Evolutionary conservation across 1,140 invertebrate species (phyloP), one percentile per base, ranked within the genome.

Genomic region (Chelonus insularis): DNA sequence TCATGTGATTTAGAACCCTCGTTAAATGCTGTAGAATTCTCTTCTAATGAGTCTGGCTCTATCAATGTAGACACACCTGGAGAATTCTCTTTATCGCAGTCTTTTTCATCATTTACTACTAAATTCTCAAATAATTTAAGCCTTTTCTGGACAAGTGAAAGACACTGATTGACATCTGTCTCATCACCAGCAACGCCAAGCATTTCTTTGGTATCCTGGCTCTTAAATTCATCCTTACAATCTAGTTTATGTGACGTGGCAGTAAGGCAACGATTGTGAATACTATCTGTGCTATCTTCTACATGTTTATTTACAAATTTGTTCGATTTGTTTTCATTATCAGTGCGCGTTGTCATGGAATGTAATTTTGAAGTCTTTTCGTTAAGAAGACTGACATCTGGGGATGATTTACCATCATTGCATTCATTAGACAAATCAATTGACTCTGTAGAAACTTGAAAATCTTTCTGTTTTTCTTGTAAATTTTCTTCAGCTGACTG

Each of bases 191-290:
- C 48, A 34, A 56, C 52, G 47, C 59, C 62, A 55, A 62, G 48
- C 50, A 58, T 61, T 57, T 77, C 73, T 74, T 78, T 76, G 72
- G 74, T 75, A 76, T 74, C 60, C 77, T 57, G 57, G 57, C 60
- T 62, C 7, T 37, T 32, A 12, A 45, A 45, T 41, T 32, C 45
- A 47, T 70, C 60, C 52, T 56, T 64, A 55, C 8, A 18, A 64
- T 66, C 62, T 71, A 70, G 7, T 64, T 71, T 68, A 67, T 67
- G 67, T 48, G 65, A 57, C 52, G 65, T 70, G 68, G 66, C 71
- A 72, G 69, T 74, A 66, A 60, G 59, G 58, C 64, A 66, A 63
- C 70, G 67, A 68, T 70, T 66, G 48, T 69, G 12, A 18, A 36
- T 50, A 54, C 16, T 39, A 1, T 67, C 56, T 43, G 37, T 9